phyloP scores from a whole-genome alignment of 2,888 invertebrate species.

The Apamea monoglypha region DNA sequence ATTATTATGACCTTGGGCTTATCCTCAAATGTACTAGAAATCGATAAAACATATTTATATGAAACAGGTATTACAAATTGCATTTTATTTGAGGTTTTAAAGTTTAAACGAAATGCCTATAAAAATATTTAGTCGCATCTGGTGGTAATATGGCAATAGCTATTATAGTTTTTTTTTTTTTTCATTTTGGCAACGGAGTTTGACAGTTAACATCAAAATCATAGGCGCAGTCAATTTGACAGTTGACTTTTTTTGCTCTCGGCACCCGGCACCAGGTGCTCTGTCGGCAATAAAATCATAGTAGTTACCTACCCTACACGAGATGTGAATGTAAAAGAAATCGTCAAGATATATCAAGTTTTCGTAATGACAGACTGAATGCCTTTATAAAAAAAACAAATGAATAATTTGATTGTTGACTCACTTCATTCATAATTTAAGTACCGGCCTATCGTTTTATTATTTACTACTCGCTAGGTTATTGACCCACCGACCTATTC shows the following conservation, averaged over 20 bases:
- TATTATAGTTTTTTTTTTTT: background rate
- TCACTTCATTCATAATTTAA: constrained; percentile 45
- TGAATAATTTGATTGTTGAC: constrained; percentile 6
- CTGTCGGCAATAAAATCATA: background rate
- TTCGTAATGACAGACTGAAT: background rate
- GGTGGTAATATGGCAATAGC: background rate
- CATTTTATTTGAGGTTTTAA: background rate
- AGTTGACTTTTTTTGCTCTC: background rate
- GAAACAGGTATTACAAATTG: constrained; percentile 6
- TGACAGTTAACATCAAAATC: background rate
- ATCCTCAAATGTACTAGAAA: constrained; percentile 45
- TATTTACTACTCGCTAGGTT: constrained; percentile 41
- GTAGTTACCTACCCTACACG: background rate
- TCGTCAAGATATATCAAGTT: background rate
- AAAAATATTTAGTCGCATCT: background rate
- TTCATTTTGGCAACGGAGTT: background rate
- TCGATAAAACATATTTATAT: constrained; percentile 24
- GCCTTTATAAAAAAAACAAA: background rate
- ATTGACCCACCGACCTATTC: constrained; percentile 29
- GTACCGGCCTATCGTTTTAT: constrained; percentile 31
- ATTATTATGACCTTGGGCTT: constrained; percentile 56
- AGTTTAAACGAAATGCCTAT: background rate
- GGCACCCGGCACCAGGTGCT: background rate
- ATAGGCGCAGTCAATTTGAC: background rate
- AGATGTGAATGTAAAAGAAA: background rate